These are phyloP conservation scores for Chaetogeoica ovagalla DNA, from an alignment of 2,888 invertebrate genomes.

Conservation along the genomic window DNA sequence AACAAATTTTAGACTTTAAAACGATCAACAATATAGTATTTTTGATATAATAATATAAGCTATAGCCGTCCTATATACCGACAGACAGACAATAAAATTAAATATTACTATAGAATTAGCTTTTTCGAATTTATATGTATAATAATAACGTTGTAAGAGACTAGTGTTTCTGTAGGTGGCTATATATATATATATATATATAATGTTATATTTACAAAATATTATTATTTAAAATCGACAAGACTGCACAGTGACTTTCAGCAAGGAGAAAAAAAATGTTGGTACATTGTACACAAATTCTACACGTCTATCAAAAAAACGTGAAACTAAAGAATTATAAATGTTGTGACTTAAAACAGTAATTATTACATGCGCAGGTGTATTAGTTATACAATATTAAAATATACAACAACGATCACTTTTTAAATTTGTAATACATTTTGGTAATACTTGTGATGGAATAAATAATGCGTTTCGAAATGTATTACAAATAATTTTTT, in stretches of 20 bases:
- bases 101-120: background rate
- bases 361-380: conserved; percentile 26
- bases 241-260: background rate
- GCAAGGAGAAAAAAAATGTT: conserved; percentile 2
- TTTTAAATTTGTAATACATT: conserved; percentile 35
- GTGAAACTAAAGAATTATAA: conserved; percentile 23
- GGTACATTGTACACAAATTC: conserved; percentile 14
- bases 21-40: conserved; percentile 37
- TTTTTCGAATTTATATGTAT: conserved; percentile 20
- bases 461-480: conserved; percentile 34
- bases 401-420: conserved; percentile 23
- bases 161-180: conserved; percentile 25
- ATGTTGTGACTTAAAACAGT: conserved; percentile 40
- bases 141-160: conserved; percentile 23
- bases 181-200: conserved; percentile 42
- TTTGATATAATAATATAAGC: conserved; percentile 16
- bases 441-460: conserved; percentile 26
- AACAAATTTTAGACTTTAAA: conserved; percentile 49
- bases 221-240: conserved; percentile 6
- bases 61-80: background rate
- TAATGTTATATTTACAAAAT: background rate
- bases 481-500: conserved; percentile 14
- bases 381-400: conserved; percentile 24
- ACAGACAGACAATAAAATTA: background rate
- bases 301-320: conserved; percentile 43